Percentiles rank a stretch among this genome's conserved stretches.
Conservation (phyloP, 2,888 invertebrate species). For the Trimorus sp. region DNA sequence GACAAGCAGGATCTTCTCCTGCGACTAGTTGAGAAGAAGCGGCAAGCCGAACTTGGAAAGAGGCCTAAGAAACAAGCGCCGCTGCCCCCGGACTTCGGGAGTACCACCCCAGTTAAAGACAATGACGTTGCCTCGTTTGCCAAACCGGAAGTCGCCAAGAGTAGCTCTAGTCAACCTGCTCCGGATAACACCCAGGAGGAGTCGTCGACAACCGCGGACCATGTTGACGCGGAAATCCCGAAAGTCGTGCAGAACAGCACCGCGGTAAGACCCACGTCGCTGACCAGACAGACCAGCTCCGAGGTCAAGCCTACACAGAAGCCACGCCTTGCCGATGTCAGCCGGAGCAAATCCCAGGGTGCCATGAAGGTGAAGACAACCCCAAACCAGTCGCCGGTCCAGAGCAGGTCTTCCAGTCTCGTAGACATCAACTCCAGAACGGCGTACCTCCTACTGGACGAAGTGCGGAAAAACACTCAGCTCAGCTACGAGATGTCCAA, state of each 20-base stretch:
- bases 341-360: constrained; percentile 73
- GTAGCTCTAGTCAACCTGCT: constrained; percentile 58
- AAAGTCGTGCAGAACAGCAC: constrained; percentile 41
- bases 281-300: constrained; percentile 74
- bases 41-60: constrained; percentile 82
- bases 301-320: constrained; percentile 68
- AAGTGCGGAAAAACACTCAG: constrained; percentile 91
- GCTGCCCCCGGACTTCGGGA: constrained; percentile 78
- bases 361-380: constrained; percentile 69
- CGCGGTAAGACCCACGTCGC: constrained; percentile 66
- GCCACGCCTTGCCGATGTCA: constrained; percentile 66
- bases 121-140: constrained; percentile 62
- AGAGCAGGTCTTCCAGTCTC: constrained; percentile 73
- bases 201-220: constrained; percentile 16
- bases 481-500: constrained; percentile 93
- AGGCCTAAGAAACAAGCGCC: constrained; percentile 80
- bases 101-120: constrained; percentile 73
- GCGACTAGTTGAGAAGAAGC: constrained; percentile 86
- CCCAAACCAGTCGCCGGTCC: constrained; percentile 73
- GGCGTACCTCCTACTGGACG: constrained; percentile 90
- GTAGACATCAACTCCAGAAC: constrained; percentile 80
- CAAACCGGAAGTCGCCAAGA: constrained; percentile 69
- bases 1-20: constrained; percentile 86
- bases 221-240: constrained; percentile 50
- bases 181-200: too few relatives aligned